Conservation (phyloP, 2,888 invertebrate species). For the Acanthosoma haemorrhoidale region DNA sequence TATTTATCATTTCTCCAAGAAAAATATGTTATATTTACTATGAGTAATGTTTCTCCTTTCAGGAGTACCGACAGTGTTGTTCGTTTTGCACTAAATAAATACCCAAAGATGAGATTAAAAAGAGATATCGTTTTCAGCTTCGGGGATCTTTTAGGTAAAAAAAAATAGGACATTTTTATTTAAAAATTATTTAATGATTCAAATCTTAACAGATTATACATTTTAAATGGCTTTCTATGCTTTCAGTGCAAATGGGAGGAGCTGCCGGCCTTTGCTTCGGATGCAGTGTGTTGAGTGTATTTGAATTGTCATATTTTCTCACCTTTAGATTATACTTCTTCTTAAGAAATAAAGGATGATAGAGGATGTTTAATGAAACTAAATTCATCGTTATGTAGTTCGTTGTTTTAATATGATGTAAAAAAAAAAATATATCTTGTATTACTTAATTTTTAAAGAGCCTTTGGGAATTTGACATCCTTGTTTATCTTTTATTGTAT, state of each 20-base stretch:
- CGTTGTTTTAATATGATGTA: background rate
- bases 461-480: too few relatives aligned
- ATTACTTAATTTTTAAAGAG: too few relatives aligned
- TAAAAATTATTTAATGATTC: background rate
- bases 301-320: constrained; percentile 68
- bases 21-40: too few relatives aligned
- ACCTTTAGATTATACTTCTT: constrained; percentile 61
- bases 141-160: constrained; percentile 65
- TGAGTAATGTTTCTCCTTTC: too few relatives aligned
- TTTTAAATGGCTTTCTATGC: too few relatives aligned
- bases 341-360: constrained; percentile 12
- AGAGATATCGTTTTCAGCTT: constrained; percentile 70
- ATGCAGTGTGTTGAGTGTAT: constrained; percentile 68
- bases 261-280: constrained; percentile 73
- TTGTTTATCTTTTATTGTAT: too few relatives aligned
- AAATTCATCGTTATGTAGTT: background rate
- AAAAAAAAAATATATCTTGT: background rate
- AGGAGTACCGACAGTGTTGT: constrained; percentile 67
- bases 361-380: background rate
- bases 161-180: background rate
- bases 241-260: constrained; percentile 68
- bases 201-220: too few relatives aligned
- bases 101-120: constrained; percentile 64
- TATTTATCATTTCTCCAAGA: too few relatives aligned
- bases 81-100: constrained; percentile 67